A percentile compares a stretch with the other conserved stretches of the same genome.
Conservation (phyloP, 2,888 invertebrate species). For the Nemoura dubitans region DNA sequence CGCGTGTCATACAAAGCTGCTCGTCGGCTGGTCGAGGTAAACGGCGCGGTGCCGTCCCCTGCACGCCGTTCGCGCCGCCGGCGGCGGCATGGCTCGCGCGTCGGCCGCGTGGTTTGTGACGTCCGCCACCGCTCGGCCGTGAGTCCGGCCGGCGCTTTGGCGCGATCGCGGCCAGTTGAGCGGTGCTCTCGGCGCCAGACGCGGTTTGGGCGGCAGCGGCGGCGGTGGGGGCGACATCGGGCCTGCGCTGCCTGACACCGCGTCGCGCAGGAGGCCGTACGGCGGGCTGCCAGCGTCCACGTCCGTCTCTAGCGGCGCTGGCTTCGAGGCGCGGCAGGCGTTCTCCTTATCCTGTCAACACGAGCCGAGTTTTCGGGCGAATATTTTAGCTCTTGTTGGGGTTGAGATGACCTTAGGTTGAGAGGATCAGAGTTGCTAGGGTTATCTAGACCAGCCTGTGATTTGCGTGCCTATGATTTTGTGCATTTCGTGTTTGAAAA, state of each 20-base stretch:
- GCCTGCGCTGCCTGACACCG: neutral
- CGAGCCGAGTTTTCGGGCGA: no score
- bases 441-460: no score
- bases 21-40: constrained; percentile 70
- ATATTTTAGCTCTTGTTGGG: no score
- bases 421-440: no score
- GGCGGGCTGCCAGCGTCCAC: neutral
- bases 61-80: constrained; percentile 26
- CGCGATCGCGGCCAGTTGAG: neutral
- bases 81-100: constrained; percentile 24
- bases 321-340: constrained; percentile 54
- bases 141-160: no score
- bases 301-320: neutral
- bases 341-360: constrained; percentile 62
- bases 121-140: neutral
- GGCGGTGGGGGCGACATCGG: neutral
- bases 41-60: constrained; percentile 57
- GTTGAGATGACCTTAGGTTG: no score
- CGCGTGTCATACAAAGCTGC: constrained; percentile 72
- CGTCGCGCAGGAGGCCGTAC: neutral
- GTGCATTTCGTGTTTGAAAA: no score
- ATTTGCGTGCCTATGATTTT: no score
- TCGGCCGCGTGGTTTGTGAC: neutral
- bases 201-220: neutral
- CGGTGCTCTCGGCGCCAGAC: neutral